These are phyloP conservation scores for Cetoscarus ocellatus DNA, from an alignment of 2,797 vertebrate species.

Conservation along the genomic window DNA sequence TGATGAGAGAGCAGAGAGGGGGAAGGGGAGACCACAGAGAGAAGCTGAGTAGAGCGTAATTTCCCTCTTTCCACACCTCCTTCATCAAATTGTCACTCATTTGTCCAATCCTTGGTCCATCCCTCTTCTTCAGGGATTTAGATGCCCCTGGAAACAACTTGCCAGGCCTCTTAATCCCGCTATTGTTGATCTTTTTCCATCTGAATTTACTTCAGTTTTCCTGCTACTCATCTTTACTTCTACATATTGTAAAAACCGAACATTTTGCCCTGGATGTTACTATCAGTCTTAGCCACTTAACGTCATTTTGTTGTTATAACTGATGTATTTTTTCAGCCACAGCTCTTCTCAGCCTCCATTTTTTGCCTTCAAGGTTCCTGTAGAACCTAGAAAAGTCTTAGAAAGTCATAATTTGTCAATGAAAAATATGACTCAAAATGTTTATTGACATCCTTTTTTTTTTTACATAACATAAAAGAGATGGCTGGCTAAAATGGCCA, in stretches of 20 bases:
- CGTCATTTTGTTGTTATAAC: constrained; percentile 19
- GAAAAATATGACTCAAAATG: no score
- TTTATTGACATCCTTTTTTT: no score
- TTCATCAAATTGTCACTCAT: constrained; percentile 85
- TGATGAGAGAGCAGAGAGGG: constrained; percentile 76
- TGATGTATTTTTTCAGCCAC: background rate
- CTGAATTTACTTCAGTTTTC: constrained; percentile 15
- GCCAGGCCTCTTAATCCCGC: constrained; percentile 55
- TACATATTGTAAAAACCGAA: constrained; percentile 4
- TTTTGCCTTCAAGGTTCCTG: background rate
- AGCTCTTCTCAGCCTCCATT: constrained; percentile 3
- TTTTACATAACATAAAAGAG: no score
- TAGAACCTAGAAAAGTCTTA: no score
- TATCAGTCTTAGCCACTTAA: constrained; percentile 1
- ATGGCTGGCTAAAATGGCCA: no score
- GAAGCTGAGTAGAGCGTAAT: constrained; percentile 71
- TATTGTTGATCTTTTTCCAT: constrained; percentile 8
- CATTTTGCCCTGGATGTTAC: constrained; percentile 7
- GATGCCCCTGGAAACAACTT: constrained; percentile 56
- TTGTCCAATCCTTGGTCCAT: constrained; percentile 46
- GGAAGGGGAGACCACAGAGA: constrained; percentile 46
- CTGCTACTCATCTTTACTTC: background rate
- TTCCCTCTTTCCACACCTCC: constrained; percentile 77
- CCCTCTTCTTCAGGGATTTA: constrained; percentile 50
- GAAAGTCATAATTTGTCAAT: no score